phyloP scores from a whole-genome alignment of 2,888 invertebrate genomes.

The Salpingus planirostris region DNA sequence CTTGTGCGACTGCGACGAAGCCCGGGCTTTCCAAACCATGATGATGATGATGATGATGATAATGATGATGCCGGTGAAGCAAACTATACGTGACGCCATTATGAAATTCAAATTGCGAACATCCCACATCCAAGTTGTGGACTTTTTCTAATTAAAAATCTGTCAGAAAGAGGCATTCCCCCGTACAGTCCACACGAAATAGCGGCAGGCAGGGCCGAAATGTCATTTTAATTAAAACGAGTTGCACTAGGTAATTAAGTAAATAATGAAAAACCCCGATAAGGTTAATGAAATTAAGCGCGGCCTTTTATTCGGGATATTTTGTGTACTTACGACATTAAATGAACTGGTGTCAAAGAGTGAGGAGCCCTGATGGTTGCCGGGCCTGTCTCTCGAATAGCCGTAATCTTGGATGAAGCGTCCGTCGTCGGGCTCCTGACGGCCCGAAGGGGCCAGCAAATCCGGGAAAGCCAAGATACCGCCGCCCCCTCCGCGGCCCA shows the following conservation, averaged over 20 bases:
- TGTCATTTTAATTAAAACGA: conserved; percentile 11
- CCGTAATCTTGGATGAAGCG: conserved; percentile 31
- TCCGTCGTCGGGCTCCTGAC: conserved; percentile 25
- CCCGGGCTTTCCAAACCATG: too few species aligned
- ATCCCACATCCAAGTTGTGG: too few species aligned
- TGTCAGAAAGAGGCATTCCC: too few species aligned
- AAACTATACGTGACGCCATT: too few species aligned
- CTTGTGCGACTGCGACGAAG: too few species aligned
- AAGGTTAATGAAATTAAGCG: conserved; percentile 12
- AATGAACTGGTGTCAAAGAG: conserved; percentile 32
- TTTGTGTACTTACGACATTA: conserved; percentile 27
- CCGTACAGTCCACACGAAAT: too few species aligned
- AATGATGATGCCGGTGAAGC: too few species aligned
- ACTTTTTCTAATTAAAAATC: too few species aligned
- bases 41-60: too few species aligned
- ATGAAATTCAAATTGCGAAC: too few species aligned
- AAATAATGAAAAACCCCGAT: conserved; percentile 9
- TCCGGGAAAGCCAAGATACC: conserved; percentile 40
- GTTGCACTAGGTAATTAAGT: conserved; percentile 10
- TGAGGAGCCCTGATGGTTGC: conserved; percentile 27
- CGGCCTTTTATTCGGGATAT: conserved; percentile 9
- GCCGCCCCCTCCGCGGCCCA: conserved; percentile 24
- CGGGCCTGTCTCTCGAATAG: conserved; percentile 30
- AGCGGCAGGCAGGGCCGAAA: too few species aligned
- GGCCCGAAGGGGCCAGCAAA: conserved; percentile 36